Conservation (phyloP, 2,888 invertebrate species). For the Sclerodermus sp. region DNA sequence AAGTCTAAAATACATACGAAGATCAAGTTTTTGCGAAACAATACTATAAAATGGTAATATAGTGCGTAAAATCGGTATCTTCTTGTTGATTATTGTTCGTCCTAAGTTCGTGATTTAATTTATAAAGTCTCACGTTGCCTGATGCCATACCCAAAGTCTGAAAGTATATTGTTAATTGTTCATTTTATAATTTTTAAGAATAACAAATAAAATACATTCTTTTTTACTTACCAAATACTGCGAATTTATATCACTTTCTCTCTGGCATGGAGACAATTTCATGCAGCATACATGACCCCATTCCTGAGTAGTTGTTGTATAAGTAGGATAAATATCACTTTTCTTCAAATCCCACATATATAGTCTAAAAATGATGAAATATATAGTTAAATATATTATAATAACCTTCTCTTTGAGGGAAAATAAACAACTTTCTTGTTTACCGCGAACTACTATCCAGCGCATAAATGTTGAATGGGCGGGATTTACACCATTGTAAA, state of each 20-base stretch:
- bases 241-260: conserved; percentile 41
- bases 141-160: conserved; percentile 59
- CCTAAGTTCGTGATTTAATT: conserved; percentile 55
- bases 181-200: no score
- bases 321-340: conserved; percentile 60
- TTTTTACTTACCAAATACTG: conserved; percentile 59
- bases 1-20: background rate
- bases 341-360: conserved; percentile 62
- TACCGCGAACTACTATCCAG: conserved; percentile 57
- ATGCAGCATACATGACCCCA: conserved; percentile 54
- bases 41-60: conserved; percentile 50
- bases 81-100: conserved; percentile 53
- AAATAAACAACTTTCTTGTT: no score
- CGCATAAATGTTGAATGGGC: conserved; percentile 60
- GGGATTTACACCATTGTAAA: conserved; percentile 62
- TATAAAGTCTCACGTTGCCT: conserved; percentile 58
- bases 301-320: conserved; percentile 56
- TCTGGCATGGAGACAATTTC: conserved; percentile 55
- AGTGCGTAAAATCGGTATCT: conserved; percentile 58
- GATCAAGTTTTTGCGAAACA: conserved; percentile 7
- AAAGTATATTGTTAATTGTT: conserved; percentile 30
- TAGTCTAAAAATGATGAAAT: conserved; percentile 48
- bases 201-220: no score
- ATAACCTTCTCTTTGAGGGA: background rate
- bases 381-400: background rate